phyloP scores from a whole-genome alignment of 2,113 vertebrate genomes.

The Psilopogon haemacephalus region DNA sequence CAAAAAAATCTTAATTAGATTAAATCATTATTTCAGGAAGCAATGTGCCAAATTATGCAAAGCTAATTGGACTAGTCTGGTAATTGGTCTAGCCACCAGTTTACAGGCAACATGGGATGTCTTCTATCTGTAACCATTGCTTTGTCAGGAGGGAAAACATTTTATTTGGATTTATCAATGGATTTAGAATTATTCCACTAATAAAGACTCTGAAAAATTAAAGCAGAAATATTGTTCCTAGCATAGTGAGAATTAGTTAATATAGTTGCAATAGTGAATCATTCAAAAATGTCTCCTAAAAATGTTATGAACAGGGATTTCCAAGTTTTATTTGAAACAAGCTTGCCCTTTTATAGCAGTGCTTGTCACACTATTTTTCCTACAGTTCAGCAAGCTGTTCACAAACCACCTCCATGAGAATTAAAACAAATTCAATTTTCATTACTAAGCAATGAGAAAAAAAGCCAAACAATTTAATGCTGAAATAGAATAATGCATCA shows the following conservation, averaged over 20 bases:
- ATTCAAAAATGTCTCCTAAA: neutral
- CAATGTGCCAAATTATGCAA: constrained; percentile 6
- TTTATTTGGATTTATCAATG: constrained; percentile 28
- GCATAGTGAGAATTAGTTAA: neutral
- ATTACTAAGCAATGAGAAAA: neutral
- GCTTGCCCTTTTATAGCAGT: neutral
- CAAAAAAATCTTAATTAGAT: constrained; percentile 53
- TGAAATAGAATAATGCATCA: neutral
- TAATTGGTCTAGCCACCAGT: neutral
- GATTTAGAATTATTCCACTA: neutral
- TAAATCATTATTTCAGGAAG: constrained; percentile 51
- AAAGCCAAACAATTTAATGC: neutral
- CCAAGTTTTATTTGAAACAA: neutral
- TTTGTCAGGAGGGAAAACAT: constrained; percentile 18
- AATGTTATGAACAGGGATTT: neutral
- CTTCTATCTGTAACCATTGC: constrained; percentile 34
- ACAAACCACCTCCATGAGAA: neutral
- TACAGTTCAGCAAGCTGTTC: neutral
- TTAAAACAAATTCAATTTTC: neutral
- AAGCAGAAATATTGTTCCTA: neutral
- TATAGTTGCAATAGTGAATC: neutral
- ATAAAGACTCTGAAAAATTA: neutral
- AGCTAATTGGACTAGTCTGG: constrained; percentile 31
- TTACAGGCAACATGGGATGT: constrained; percentile 5
- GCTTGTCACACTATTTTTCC: no score